These are phyloP conservation scores for Ictalurus punctatus DNA, from an alignment of 2,113 vertebrate species.

Conservation along the genomic window DNA sequence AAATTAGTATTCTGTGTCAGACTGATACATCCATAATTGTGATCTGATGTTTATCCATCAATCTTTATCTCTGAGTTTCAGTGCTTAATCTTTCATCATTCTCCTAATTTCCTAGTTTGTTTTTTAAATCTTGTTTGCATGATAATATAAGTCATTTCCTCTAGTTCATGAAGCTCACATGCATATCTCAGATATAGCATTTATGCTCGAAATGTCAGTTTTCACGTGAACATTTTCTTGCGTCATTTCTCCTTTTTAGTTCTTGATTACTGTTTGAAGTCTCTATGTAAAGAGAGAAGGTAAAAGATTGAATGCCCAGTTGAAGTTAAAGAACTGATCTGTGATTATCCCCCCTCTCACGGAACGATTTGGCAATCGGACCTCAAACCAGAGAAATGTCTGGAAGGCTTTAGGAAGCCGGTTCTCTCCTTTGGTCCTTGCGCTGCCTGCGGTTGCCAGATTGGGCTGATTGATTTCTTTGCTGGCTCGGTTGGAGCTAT, in stretches of 20 bases:
- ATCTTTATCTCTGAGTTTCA: not conserved
- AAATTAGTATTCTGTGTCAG: not conserved
- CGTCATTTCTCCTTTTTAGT: not conserved
- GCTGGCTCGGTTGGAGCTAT: constrained; percentile 8
- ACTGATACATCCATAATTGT: not conserved
- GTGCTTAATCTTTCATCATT: not conserved
- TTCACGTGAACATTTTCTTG: not conserved
- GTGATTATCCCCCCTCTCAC: not conserved
- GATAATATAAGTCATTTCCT: not conserved
- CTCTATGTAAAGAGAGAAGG: not conserved
- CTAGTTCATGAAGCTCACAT: not conserved
- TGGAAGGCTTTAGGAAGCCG: constrained; percentile 24
- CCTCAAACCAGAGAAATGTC: constrained; percentile 13
- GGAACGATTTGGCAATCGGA: not conserved
- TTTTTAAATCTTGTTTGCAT: not conserved
- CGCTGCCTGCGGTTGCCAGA: constrained; percentile 23
- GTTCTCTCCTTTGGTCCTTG: not conserved
- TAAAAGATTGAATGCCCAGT: not conserved
- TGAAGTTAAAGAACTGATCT: not conserved
- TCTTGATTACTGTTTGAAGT: not conserved
- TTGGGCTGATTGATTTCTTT: constrained; percentile 36
- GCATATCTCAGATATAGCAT: not conserved
- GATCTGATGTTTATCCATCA: not conserved
- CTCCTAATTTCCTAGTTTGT: not conserved
- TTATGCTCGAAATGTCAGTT: not conserved